Conservation (phyloP, 2,113 vertebrate genomes). For the Saccopteryx bilineata region DNA sequence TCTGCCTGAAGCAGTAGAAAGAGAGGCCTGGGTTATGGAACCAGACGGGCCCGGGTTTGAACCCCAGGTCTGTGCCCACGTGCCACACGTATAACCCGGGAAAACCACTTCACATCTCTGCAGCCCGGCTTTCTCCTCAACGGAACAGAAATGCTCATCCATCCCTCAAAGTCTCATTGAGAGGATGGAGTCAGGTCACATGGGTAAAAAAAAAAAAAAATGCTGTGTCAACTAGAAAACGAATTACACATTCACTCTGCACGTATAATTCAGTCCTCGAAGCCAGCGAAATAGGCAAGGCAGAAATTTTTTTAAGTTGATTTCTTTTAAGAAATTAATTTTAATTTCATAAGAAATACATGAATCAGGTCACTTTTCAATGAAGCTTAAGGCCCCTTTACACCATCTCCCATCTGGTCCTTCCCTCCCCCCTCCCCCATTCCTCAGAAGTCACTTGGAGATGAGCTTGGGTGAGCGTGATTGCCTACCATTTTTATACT, state of each 20-base stretch:
- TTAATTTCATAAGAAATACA: not conserved
- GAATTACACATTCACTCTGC: not conserved
- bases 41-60: not conserved
- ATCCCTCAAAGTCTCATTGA: conserved; percentile 27
- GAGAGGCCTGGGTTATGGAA: not conserved
- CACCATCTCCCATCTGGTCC: not conserved
- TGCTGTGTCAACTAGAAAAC: conserved; percentile 57
- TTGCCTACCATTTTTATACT: conserved; percentile 17
- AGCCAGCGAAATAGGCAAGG: not conserved
- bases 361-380: not conserved
- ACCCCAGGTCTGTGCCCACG: not conserved
- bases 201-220: not conserved
- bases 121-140: not conserved
- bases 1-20: not conserved
- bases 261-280: not conserved
- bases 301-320: conserved; percentile 26
- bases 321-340: conserved; percentile 61
- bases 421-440: not conserved
- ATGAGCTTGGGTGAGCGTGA: not conserved
- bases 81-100: not conserved
- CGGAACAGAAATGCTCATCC: not conserved
- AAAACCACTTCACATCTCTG: not conserved
- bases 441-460: not conserved
- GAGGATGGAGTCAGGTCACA: not conserved
- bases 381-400: not conserved